phyloP scores from a whole-genome alignment of 2,113 vertebrate species.

The Axis porcinus region DNA sequence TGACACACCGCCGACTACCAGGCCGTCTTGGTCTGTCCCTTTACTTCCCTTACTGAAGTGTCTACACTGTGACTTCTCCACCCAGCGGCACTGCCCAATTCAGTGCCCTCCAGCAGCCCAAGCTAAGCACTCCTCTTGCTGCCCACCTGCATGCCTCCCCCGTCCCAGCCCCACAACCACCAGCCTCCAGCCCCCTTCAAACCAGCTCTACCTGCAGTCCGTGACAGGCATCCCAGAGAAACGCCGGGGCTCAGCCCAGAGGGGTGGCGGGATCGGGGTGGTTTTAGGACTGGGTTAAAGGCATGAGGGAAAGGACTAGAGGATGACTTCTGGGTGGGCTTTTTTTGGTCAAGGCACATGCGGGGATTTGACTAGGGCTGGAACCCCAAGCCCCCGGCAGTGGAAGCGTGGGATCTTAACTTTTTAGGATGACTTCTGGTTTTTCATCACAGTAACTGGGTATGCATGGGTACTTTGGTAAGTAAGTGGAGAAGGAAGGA shows the following conservation, averaged over 20 bases:
- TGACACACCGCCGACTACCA: background rate
- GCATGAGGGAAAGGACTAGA: background rate
- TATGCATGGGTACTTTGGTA: background rate
- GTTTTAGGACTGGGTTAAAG: background rate
- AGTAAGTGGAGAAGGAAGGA: background rate
- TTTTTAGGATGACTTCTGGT: background rate
- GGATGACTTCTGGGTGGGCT: background rate
- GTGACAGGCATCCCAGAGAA: background rate
- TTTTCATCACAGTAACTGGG: background rate
- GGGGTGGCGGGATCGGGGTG: background rate
- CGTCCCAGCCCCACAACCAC: background rate
- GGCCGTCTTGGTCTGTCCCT: background rate
- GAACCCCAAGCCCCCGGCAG: background rate
- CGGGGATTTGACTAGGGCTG: background rate
- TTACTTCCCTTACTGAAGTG: background rate
- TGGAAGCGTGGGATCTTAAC: background rate
- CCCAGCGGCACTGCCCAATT: background rate
- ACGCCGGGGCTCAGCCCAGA: background rate
- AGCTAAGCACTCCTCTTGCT: background rate
- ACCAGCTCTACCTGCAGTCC: background rate
- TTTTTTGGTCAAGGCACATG: background rate
- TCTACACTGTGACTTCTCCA: background rate
- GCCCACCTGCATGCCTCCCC: fast-evolving
- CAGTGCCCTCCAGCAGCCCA: background rate
- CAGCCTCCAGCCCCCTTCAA: background rate